These are phyloP conservation scores for Eueremaeus valkanovi DNA, from an alignment of 2,888 invertebrate species.

Conservation along the genomic window DNA sequence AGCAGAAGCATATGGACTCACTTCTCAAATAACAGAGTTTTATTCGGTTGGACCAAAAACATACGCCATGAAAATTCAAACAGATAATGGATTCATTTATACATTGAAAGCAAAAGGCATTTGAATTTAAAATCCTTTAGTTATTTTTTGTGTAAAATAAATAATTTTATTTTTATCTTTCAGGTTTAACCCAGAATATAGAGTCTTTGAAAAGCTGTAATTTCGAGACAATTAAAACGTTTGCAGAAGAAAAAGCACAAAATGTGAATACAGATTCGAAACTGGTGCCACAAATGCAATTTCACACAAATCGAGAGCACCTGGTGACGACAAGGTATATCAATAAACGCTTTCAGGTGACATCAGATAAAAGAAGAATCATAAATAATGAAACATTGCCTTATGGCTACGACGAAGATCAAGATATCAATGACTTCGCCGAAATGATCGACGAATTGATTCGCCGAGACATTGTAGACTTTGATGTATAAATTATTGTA, in stretches of 20 bases:
- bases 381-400: not conserved
- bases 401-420: not conserved
- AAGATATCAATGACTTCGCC: too few species aligned
- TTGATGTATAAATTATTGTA: too few species aligned
- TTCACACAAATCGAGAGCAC: not conserved
- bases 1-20: conserved; percentile 44
- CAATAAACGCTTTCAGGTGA: not conserved
- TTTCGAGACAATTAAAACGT: not conserved
- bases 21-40: conserved; percentile 49
- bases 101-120: conserved; percentile 7
- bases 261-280: too few species aligned
- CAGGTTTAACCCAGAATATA: not conserved
- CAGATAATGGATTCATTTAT: not conserved
- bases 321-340: not conserved
- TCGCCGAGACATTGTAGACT: too few species aligned
- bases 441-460: too few species aligned
- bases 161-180: too few species aligned
- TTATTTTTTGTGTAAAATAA: too few species aligned
- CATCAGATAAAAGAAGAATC: not conserved
- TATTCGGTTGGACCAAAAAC: conserved; percentile 52
- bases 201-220: not conserved
- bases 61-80: conserved; percentile 49
- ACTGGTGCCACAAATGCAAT: not conserved
- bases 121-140: too few species aligned
- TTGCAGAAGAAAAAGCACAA: too few species aligned